Evolutionary conservation across 2,797 vertebrate species (phyloP), one percentile per base, ranked within the genome.

Genomic region (Graptemys geographica): DNA sequence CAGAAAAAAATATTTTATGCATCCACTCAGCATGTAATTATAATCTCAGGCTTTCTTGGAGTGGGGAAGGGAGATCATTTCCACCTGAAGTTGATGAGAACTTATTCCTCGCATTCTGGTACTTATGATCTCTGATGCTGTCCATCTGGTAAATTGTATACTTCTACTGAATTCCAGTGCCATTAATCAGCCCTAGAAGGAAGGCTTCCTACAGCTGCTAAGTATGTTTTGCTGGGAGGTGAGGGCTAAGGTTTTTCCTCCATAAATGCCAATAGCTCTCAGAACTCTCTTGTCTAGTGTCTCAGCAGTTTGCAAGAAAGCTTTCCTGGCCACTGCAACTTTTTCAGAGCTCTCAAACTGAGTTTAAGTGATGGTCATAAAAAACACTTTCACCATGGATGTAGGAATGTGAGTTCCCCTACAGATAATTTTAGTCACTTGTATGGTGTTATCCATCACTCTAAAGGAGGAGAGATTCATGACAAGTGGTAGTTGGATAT

Each of bases 401-500:
- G 9, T 37, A 69, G 8, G 65, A 37, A 69, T 31, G 55, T 23
- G 80, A 59, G 53, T 59, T 23, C 41, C 27, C 81, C 41, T 57
- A 21, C 16, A 59, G 27, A 47, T 59, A 57, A 37, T 21, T 59
- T 82, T 82, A 21, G 2, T 47, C 13, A 6, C 13, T 44, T 44
- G 41, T 59, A 6, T 18, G 15, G 11, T 44, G 11, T 13, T 59
- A 47, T 31, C 18, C 56, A 10, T 41, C 37, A 27, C 52, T 56
- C 8, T 27, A 19, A 41, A 47, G 55, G 21, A n/a, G n/a, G 28
- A 74, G 72, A 76, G 62, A 4, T 74, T 12, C 72, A 74, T 44
- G 25, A 74, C 23, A 47, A 49, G 74, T 44, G 27, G 41, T 47
- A 31, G 37, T 21, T 57, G 41, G 19, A 1, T 0, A 0, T 18